Conservation (phyloP, 1,140 invertebrate genomes). For the Conopomorpha cramerella region DNA sequence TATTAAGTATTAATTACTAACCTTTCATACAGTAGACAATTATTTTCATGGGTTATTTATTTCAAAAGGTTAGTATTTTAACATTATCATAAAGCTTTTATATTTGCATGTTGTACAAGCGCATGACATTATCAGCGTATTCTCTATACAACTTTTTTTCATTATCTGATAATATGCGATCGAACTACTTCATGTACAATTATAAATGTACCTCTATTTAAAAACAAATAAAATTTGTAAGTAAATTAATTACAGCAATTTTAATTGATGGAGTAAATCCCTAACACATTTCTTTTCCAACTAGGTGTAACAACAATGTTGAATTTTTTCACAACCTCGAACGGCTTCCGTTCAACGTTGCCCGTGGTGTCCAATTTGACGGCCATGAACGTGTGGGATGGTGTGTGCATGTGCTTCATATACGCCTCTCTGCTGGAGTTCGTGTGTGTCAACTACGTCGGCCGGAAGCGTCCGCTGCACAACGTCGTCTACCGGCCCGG, state of each 20-base stretch:
- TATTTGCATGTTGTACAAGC: too few relatives aligned
- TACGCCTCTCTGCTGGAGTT: slow-evolving; percentile 92
- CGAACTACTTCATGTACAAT: too few relatives aligned
- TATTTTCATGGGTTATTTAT: too few relatives aligned
- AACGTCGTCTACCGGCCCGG: slow-evolving; percentile 87
- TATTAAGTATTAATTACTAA: too few relatives aligned
- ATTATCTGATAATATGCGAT: too few relatives aligned
- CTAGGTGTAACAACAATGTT: slow-evolving; percentile 94
- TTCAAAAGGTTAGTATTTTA: too few relatives aligned
- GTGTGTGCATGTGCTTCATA: slow-evolving; percentile 95
- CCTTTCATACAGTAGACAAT: too few relatives aligned
- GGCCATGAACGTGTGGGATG: slow-evolving; percentile 96
- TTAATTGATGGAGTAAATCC: too few relatives aligned
- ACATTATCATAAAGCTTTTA: too few relatives aligned
- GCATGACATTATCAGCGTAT: too few relatives aligned
- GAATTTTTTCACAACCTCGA: slow-evolving; percentile 96
- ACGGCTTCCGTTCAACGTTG: slow-evolving; percentile 84
- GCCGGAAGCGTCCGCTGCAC: slow-evolving; percentile 85
- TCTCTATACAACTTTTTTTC: too few relatives aligned
- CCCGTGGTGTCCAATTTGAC: slow-evolving; percentile 92
- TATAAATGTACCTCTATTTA: too few relatives aligned
- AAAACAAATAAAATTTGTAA: not conserved
- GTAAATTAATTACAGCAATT: slow-evolving; percentile 8
- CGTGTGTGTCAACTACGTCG: slow-evolving; percentile 93
- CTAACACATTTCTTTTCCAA: slow-evolving; percentile 5